phyloP scores from a whole-genome alignment of 2,797 vertebrate genomes.

The Petrocephalus schoutedeni region DNA sequence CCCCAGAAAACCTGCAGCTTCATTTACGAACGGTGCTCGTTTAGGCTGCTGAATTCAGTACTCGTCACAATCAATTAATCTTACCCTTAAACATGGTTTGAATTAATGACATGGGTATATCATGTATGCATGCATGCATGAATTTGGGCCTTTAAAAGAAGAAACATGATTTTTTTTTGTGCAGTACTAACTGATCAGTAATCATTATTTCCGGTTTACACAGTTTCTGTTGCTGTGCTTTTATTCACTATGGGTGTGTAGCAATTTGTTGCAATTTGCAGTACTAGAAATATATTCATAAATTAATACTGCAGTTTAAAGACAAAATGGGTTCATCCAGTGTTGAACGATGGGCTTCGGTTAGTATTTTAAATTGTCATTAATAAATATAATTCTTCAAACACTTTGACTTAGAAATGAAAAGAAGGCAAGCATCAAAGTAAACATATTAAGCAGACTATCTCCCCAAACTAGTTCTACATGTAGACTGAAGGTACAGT shows the following conservation, averaged over 20 bases:
- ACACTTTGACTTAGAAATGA: not conserved
- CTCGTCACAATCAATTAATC: not conserved
- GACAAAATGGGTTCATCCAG: not conserved
- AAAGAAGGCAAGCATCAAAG: not conserved
- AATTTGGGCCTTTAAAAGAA: not conserved
- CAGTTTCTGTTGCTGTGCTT: not conserved
- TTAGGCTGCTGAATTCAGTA: not conserved
- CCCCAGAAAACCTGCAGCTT: not conserved
- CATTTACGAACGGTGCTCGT: not conserved
- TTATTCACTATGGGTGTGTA: not conserved
- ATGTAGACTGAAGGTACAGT: not conserved
- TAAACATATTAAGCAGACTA: not conserved
- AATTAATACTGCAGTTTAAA: not conserved
- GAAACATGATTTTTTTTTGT: not conserved
- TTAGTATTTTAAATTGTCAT: not conserved
- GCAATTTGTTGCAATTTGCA: not conserved
- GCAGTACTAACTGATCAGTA: not conserved
- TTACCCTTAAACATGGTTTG: not conserved
- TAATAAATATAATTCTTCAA: not conserved
- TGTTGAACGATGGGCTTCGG: not conserved
- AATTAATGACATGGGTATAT: not conserved
- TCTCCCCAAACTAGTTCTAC: constrained; percentile 4
- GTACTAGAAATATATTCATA: not conserved
- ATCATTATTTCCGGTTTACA: not conserved
- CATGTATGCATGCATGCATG: not conserved